Percentiles rank a stretch among this genome's conserved stretches.
Evolutionary conservation across 2,113 vertebrate species (phyloP).

Genomic region (Stercorarius parasiticus): DNA sequence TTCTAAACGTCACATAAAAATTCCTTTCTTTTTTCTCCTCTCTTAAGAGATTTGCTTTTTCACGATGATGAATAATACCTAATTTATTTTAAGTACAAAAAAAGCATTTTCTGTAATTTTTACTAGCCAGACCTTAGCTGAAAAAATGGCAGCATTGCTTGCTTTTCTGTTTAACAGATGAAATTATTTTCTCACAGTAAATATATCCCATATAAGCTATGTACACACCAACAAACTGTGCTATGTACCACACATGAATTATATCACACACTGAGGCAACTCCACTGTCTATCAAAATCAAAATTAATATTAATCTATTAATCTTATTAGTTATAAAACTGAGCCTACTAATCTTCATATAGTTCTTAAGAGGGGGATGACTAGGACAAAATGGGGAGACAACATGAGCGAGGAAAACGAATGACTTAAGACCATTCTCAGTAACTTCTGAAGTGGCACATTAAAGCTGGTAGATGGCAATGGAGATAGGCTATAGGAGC

Average conservation of each 20-base stretch:
- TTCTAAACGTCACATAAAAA: neutral
- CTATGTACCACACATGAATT: neutral
- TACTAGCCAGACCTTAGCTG: neutral
- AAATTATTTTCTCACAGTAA: neutral
- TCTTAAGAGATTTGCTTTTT: neutral
- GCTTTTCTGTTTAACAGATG: neutral
- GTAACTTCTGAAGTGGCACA: neutral
- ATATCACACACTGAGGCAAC: neutral
- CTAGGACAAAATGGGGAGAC: neutral
- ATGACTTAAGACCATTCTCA: neutral
- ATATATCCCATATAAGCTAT: neutral
- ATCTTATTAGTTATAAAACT: neutral
- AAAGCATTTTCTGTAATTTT: neutral
- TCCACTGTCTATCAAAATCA: neutral
- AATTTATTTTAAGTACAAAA: neutral
- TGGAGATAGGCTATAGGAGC: rapidly evolving
- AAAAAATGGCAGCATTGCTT: neutral
- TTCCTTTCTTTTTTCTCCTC: neutral
- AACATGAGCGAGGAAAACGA: rapidly evolving
- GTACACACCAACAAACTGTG: neutral
- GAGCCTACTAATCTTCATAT: neutral
- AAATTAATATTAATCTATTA: neutral
- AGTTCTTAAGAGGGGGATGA: neutral
- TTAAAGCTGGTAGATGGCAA: neutral
- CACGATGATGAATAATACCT: neutral